A percentile compares a stretch with the other conserved stretches of the same genome.
phyloP scores from a whole-genome alignment of 2,797 vertebrate genomes.

The Agapornis canus region DNA sequence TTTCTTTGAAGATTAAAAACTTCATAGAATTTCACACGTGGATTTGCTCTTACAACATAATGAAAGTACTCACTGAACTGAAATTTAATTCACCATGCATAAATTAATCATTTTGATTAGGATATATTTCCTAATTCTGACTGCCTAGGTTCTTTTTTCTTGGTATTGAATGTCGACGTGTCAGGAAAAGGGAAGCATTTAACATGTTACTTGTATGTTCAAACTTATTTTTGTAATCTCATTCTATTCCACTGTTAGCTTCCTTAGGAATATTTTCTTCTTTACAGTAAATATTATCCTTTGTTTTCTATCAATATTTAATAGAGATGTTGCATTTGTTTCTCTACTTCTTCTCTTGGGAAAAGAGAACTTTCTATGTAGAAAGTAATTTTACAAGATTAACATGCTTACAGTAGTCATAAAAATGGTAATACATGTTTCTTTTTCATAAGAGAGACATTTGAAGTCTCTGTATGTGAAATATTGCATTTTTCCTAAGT shows the following conservation, averaged over 20 bases:
- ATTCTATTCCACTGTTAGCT: background rate
- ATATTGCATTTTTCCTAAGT: background rate
- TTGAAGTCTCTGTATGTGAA: background rate
- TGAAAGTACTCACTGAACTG: background rate
- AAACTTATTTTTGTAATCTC: background rate
- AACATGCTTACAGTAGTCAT: background rate
- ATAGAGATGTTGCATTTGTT: background rate
- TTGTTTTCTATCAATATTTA: background rate
- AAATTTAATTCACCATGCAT: background rate
- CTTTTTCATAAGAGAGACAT: background rate
- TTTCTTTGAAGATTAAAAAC: background rate
- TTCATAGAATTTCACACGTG: background rate
- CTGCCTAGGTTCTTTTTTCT: background rate
- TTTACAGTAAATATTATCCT: background rate
- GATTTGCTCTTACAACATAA: background rate
- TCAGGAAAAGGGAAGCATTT: background rate
- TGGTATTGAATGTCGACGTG: fast-evolving
- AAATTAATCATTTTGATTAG: background rate
- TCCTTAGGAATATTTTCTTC: background rate
- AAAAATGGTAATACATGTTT: background rate
- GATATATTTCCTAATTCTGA: background rate
- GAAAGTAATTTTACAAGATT: background rate
- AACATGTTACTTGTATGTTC: background rate
- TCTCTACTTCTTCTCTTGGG: background rate
- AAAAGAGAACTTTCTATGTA: background rate